Evolutionary conservation across 2,888 invertebrate species (phyloP), one percentile per base, ranked within the genome.

Genomic region (Spicauda simplicius): DNA sequence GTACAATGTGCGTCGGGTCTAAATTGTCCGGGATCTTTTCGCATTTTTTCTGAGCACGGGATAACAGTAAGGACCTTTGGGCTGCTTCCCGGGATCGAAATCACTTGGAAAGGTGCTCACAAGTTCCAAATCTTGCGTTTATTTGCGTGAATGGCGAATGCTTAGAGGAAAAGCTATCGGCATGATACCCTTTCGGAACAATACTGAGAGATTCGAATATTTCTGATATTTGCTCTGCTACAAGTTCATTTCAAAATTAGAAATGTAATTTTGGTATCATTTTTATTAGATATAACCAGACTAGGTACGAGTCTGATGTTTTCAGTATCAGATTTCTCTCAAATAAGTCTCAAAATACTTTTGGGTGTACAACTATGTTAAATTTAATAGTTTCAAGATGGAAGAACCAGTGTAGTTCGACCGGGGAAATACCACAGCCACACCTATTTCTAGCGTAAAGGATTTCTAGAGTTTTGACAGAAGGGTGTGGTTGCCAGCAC

Each of bases 111-210:
- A 59, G 53, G 59, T 48, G 59, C 54, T 59, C 65, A 37, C 58
- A 65, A 65, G 58, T 59, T 66, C 54, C 54, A 19, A 65, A 65
- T 65, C 59, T 59, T 45, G 30, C 59, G 48, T 66, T 66, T 66
- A 59, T 60, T 66, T 66, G 59, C 59, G 48, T 55, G 54, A 65
- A 65, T 65, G 53, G 30, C 55, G 59, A 59, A 54, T 60, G 33
- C 33, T 66, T 33, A 55, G 54, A 18, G 53, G 45, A 16, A 64
- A 57, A 20, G 55, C 59, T 55, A 60, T 60, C n/a, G 59, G 25
- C 30, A 20, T 59, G 65, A 64, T 30, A 57, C 52, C 57, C 41
- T 58, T 58, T 41, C 14, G 19, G 18, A 3, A 37, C 58, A 57
- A 41, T 58, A 64, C 52, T 19, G 33, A 33, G 5, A 25, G 25